A percentile compares a stretch with the other conserved stretches of the same genome.
Evolutionary conservation across 2,113 vertebrate species (phyloP).

Genomic region (Myocastor coypus): DNA sequence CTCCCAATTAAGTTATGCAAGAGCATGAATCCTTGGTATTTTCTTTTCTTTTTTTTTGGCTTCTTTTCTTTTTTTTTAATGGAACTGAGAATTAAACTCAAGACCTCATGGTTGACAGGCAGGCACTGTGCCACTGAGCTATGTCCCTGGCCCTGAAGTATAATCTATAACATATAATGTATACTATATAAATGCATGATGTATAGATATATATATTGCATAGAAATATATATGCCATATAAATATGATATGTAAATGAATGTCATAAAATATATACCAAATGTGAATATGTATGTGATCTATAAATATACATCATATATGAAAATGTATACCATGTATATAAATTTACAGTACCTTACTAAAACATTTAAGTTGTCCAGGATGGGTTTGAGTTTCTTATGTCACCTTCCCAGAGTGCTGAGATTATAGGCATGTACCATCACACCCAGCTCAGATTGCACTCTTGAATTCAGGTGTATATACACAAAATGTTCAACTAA

Average conservation of each 20-base stretch:
- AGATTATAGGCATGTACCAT: too few species aligned
- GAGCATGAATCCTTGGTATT: not conserved
- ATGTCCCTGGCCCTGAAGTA: not conserved
- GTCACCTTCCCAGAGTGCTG: not conserved
- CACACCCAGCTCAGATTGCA: not conserved
- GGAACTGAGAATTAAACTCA: too few species aligned
- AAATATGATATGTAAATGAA: not conserved
- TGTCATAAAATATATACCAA: not conserved
- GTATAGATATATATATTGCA: not conserved
- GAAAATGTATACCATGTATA: not conserved
- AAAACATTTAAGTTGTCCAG: not conserved
- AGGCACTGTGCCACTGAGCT: too few species aligned
- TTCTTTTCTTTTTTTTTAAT: too few species aligned
- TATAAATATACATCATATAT: not conserved
- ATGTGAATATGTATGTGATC: not conserved
- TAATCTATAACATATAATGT: not conserved
- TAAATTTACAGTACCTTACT: not conserved
- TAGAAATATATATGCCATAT: not conserved
- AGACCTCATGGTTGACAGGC: too few species aligned
- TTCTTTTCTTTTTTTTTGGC: too few species aligned
- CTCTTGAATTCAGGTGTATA: not conserved
- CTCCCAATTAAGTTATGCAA: not conserved
- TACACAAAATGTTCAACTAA: not conserved
- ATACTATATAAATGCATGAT: not conserved
- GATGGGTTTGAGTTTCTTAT: not conserved